Percentiles rank a stretch among this genome's conserved stretches.
Evolutionary conservation across 2,888 invertebrate species (phyloP).

Genomic region (Idaea biselata): DNA sequence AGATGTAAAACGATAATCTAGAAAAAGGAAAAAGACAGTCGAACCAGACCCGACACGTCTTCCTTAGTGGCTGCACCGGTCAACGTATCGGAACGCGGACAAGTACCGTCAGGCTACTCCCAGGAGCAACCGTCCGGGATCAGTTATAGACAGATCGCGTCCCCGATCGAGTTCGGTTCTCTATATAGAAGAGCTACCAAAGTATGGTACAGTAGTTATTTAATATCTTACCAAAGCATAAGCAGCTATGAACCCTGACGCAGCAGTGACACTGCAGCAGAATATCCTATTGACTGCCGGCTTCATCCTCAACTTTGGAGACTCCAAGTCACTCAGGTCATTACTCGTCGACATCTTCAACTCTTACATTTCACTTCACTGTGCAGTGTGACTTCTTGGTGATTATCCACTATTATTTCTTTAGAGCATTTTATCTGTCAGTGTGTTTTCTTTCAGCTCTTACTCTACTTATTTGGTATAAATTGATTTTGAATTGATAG

Average conservation of each 20-base stretch:
- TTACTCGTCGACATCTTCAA: conserved; percentile 63
- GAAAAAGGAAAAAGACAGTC: too few species aligned
- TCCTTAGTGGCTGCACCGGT: too few species aligned
- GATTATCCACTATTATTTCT: background rate
- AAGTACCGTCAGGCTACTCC: too few species aligned
- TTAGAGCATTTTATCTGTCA: conserved; percentile 13
- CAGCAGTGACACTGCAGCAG: conserved; percentile 77
- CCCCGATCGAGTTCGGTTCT: too few species aligned
- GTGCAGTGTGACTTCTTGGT: background rate
- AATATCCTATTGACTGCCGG: conserved; percentile 72
- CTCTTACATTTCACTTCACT: background rate
- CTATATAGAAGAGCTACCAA: too few species aligned
- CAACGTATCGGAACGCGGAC: too few species aligned
- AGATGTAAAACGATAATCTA: too few species aligned
- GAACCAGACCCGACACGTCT: too few species aligned
- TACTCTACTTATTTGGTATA: background rate
- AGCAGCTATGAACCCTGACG: conserved; percentile 74
- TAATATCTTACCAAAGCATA: conserved; percentile 73
- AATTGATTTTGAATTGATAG: background rate
- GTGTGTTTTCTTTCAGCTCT: background rate
- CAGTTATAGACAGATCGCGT: too few species aligned
- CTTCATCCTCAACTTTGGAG: conserved; percentile 64
- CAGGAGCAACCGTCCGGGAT: too few species aligned
- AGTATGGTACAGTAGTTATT: too few species aligned
- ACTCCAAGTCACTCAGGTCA: conserved; percentile 59